Percentiles rank a stretch among this genome's conserved stretches.
Conservation (phyloP, 2,888 invertebrate genomes). For the Smittia sp. region DNA sequence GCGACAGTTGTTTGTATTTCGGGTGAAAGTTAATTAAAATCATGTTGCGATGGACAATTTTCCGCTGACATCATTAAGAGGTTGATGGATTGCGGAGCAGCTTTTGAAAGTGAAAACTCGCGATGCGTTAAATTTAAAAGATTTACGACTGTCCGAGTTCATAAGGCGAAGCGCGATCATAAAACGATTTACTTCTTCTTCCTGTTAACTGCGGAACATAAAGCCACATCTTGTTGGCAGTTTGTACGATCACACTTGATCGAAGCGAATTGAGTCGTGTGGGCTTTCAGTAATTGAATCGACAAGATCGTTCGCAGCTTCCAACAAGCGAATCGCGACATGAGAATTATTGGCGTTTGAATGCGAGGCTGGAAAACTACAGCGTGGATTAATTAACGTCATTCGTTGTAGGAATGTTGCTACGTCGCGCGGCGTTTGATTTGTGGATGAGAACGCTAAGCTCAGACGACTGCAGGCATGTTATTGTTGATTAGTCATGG, state of each 20-base stretch:
- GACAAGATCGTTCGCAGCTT: constrained; percentile 12
- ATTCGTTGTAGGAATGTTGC: neutral
- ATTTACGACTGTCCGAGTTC: constrained; percentile 9
- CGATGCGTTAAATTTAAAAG: neutral
- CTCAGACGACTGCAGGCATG: neutral
- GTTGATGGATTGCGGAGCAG: neutral
- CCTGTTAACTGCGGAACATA: neutral
- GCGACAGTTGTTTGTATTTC: neutral
- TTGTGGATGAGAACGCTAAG: constrained; percentile 2
- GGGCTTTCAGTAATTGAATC: constrained; percentile 14
- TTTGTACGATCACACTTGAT: constrained; percentile 6
- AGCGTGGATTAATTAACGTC: constrained; percentile 13
- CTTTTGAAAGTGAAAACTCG: neutral
- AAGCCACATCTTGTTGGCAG: neutral
- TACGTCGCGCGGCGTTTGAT: neutral
- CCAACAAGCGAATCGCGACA: constrained; percentile 16
- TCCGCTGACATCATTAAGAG: constrained; percentile 6
- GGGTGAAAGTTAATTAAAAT: constrained; percentile 7
- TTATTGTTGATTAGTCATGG: constrained; percentile 35
- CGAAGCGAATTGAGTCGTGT: constrained; percentile 3
- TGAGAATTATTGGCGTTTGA: constrained; percentile 31
- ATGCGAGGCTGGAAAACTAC: neutral
- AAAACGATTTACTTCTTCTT: neutral
- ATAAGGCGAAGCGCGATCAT: neutral
- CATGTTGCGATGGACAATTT: neutral